These are phyloP conservation scores for Eupsittula cactorum DNA, from an alignment of 2,113 vertebrate genomes.

Conservation along the genomic window DNA sequence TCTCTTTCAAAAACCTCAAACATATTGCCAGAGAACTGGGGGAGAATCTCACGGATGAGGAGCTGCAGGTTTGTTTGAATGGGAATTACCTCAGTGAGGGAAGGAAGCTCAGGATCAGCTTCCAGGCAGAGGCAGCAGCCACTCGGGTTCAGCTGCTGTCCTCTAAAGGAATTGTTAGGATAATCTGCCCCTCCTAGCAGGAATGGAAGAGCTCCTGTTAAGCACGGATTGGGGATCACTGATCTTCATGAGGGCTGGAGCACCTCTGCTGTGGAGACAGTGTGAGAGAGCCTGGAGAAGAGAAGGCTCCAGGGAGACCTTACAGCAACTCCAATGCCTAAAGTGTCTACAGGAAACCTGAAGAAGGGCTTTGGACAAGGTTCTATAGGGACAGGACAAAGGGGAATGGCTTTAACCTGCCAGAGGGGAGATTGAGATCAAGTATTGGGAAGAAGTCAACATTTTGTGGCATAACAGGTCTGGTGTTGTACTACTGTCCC, in stretches of 20 bases:
- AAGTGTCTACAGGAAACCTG: background rate
- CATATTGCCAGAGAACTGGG: slow-evolving; percentile 91
- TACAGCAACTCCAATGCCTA: background rate
- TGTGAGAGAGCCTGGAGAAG: background rate
- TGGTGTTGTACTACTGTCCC: fast-evolving
- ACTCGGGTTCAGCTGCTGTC: background rate
- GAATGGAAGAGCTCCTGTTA: background rate
- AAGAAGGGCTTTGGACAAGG: background rate
- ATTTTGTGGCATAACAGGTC: background rate
- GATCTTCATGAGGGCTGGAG: background rate
- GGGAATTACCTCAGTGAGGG: background rate
- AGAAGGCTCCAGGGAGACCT: background rate
- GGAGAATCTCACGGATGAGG: slow-evolving; percentile 91
- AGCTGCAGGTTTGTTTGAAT: slow-evolving; percentile 89
- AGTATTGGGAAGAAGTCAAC: background rate
- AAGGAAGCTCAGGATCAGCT: background rate
- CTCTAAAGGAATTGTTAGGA: background rate
- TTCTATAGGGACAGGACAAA: background rate
- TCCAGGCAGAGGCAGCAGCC: background rate
- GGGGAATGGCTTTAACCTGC: background rate
- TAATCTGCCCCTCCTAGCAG: background rate
- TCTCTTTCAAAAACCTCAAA: slow-evolving; percentile 93
- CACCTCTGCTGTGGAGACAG: background rate
- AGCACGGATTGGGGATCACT: background rate
- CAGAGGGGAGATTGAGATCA: background rate